Evolutionary conservation across 1,140 invertebrate genomes (phyloP).

Genomic region (Meloidogyne floridensis): DNA sequence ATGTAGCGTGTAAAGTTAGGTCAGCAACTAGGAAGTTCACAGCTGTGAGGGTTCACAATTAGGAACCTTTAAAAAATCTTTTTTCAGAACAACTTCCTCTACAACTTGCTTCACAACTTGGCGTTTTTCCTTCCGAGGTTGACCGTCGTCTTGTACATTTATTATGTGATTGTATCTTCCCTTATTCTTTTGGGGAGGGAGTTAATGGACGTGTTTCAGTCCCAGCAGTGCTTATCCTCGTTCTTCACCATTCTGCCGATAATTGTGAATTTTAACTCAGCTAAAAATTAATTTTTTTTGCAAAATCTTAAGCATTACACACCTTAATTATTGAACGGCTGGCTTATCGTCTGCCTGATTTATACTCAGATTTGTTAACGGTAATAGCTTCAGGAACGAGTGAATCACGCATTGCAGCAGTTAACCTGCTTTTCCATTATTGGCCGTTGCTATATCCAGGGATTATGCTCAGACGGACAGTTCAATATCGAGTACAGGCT

Average conservation of each 20-base stretch:
- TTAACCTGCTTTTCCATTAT: slow-evolving; percentile 95
- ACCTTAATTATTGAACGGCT: slow-evolving; percentile 58
- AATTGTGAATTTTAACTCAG: slow-evolving; percentile 66
- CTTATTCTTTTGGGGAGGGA: slow-evolving; percentile 87
- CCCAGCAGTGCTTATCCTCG: slow-evolving; percentile 91
- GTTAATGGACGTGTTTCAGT: slow-evolving; percentile 72
- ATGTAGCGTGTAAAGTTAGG: too few relatives aligned
- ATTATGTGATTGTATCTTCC: slow-evolving; percentile 91
- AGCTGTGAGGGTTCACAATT: too few relatives aligned
- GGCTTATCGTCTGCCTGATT: slow-evolving; percentile 30
- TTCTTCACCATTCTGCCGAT: slow-evolving; percentile 91
- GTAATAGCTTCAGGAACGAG: slow-evolving; percentile 95
- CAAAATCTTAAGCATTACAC: slow-evolving; percentile 53
- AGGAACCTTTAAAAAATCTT: too few relatives aligned
- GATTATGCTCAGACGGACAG: slow-evolving; percentile 83
- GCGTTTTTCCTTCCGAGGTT: slow-evolving; percentile 82
- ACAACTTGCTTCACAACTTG: slow-evolving; percentile 86
- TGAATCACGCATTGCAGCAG: slow-evolving; percentile 83
- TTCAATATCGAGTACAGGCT: slow-evolving; percentile 81
- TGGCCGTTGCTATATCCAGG: slow-evolving; percentile 97
- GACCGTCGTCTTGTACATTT: slow-evolving; percentile 93
- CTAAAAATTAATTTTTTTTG: slow-evolving; percentile 12
- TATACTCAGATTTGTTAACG: slow-evolving; percentile 78
- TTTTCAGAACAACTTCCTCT: slow-evolving; percentile 83
- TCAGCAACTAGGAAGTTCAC: too few relatives aligned